Percentiles rank a stretch among this genome's conserved stretches.
phyloP scores from a whole-genome alignment of 2,797 vertebrate genomes.

The Cheirogaleus major region DNA sequence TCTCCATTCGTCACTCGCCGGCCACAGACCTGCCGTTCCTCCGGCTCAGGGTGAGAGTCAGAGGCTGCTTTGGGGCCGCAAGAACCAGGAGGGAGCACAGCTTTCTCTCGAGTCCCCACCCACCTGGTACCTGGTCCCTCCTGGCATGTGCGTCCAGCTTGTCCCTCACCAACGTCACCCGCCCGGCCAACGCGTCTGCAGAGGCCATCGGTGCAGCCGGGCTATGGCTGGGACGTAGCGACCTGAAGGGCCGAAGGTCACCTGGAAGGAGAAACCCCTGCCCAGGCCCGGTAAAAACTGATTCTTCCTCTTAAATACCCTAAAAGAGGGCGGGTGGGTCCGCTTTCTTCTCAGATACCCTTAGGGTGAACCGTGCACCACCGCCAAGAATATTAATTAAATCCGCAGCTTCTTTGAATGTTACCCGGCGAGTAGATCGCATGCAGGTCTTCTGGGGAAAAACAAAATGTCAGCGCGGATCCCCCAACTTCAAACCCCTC shows the following conservation, averaged over 20 bases:
- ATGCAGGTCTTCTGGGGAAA: rapidly evolving
- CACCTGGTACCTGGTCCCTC: not conserved
- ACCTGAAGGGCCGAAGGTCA: not conserved
- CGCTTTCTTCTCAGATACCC: not conserved
- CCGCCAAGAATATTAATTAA: not conserved
- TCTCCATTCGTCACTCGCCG: conserved; percentile 58
- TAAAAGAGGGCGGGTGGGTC: rapidly evolving
- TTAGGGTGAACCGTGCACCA: not conserved
- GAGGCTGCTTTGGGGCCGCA: conserved; percentile 64
- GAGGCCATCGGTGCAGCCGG: rapidly evolving
- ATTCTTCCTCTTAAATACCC: not conserved
- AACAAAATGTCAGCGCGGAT: rapidly evolving
- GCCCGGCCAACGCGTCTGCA: not conserved
- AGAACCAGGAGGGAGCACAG: conserved; percentile 44
- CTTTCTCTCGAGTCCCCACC: not conserved
- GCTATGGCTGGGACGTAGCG: not conserved
- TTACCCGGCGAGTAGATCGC: not conserved
- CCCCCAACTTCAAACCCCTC: not conserved
- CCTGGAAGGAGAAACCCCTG: not conserved
- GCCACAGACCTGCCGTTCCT: conserved; percentile 31
- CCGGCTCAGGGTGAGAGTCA: conserved; percentile 64
- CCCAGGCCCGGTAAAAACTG: not conserved
- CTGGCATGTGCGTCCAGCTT: not conserved
- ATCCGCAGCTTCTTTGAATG: too few relatives aligned
- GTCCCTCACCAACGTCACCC: rapidly evolving